Percentiles rank a stretch among this genome's conserved stretches.
Conservation (phyloP, 2,888 invertebrate genomes). For the Eumerus sabulonum region DNA sequence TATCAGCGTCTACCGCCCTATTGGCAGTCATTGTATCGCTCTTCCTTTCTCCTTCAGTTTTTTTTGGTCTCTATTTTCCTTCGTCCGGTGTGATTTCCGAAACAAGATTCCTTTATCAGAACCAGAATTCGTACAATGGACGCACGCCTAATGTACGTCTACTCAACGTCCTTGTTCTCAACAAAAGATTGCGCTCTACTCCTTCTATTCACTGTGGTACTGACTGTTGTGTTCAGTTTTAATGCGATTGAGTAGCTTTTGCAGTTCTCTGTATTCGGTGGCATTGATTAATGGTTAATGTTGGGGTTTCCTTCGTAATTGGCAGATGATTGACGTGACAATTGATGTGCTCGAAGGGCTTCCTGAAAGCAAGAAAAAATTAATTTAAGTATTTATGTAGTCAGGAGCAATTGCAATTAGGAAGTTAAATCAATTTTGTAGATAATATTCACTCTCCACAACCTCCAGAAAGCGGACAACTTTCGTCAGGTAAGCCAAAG, state of each 20-base stretch:
- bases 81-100: conserved; percentile 32
- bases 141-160: too few relatives aligned
- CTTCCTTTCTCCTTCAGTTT: conserved; percentile 65
- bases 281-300: conserved; percentile 68
- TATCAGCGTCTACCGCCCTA: conserved; percentile 66
- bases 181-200: conserved; percentile 34
- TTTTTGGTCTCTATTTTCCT: conserved; percentile 2
- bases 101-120: conserved; percentile 45
- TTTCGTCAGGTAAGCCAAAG: background rate
- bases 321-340: conserved; percentile 56
- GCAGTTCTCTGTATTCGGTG: conserved; percentile 69
- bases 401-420: too few relatives aligned
- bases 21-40: conserved; percentile 71
- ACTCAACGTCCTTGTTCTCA: conserved; percentile 24
- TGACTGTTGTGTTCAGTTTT: conserved; percentile 65
- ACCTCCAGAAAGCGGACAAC: too few relatives aligned
- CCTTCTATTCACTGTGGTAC: conserved; percentile 32
- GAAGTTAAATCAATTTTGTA: too few relatives aligned
- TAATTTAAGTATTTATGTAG: background rate
- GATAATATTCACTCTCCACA: too few relatives aligned
- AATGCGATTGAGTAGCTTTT: conserved; percentile 69
- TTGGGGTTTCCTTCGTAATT: conserved; percentile 56
- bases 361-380: conserved; percentile 32
- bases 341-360: conserved; percentile 17
- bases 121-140: conserved; percentile 50